A percentile compares a stretch with the other conserved stretches of the same genome.
phyloP scores from a whole-genome alignment of 2,797 vertebrate species.

The Pseudochromis fuscus region DNA sequence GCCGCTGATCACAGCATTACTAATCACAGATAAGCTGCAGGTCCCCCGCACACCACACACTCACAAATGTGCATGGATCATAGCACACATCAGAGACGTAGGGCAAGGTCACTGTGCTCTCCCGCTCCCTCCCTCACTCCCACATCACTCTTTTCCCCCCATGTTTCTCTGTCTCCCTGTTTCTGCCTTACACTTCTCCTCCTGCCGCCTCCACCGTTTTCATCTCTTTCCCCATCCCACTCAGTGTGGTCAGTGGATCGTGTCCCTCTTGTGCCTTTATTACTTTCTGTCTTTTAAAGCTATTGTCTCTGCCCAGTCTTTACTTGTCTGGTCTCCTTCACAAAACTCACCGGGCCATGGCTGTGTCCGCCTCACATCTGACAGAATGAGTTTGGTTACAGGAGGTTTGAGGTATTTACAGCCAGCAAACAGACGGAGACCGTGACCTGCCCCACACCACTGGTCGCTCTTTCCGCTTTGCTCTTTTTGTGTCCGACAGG shows the following conservation, averaged over 20 bases:
- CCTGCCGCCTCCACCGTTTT: neutral
- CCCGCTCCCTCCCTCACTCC: conserved; percentile 6
- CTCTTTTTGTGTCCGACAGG: conserved; percentile 57
- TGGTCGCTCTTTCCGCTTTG: conserved; percentile 28
- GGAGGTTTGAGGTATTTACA: conserved; percentile 68
- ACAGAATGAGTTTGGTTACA: conserved; percentile 9
- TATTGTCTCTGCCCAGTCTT: conserved; percentile 35
- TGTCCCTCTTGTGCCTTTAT: conserved; percentile 48
- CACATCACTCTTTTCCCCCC: conserved; percentile 33
- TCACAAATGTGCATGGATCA: conserved; percentile 62
- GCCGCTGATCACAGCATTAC: conserved; percentile 80
- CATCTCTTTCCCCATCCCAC: neutral
- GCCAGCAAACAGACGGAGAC: conserved; percentile 60
- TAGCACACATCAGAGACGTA: conserved; percentile 56
- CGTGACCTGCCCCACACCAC: conserved; percentile 49
- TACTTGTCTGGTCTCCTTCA: conserved; percentile 36
- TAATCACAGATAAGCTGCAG: conserved; percentile 82
- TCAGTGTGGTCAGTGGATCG: conserved; percentile 25
- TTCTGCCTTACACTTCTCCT: conserved; percentile 16
- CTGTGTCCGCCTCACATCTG: conserved; percentile 29
- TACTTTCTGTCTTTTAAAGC: conserved; percentile 42
- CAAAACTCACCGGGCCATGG: conserved; percentile 22
- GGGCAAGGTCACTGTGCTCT: conserved; percentile 67
- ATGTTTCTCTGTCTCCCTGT: conserved; percentile 16
- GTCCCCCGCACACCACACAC: conserved; percentile 49